phyloP scores from a whole-genome alignment of 2,888 invertebrate genomes.

The Anthophora plumipes region DNA sequence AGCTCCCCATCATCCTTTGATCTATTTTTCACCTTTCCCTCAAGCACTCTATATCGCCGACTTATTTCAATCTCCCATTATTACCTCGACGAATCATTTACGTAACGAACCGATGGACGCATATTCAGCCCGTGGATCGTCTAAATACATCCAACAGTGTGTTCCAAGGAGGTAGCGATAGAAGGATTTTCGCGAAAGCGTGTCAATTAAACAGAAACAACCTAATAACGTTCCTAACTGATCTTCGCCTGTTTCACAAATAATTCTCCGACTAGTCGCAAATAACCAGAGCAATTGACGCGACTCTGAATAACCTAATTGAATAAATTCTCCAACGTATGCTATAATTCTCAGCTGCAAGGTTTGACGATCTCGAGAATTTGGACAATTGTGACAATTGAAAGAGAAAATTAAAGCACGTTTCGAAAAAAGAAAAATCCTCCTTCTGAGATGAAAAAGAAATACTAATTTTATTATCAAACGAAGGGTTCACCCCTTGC shows the following conservation, averaged over 20 bases:
- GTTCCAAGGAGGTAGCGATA: background rate
- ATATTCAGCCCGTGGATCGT: background rate
- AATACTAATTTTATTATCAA: too few species aligned
- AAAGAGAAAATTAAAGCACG: too few species aligned
- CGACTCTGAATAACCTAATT: too few species aligned
- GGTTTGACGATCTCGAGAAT: background rate
- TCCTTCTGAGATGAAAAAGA: too few species aligned
- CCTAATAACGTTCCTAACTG: slow-evolving; percentile 26
- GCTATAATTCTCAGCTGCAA: too few species aligned
- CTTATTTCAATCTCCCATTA: background rate
- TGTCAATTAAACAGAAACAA: too few species aligned
- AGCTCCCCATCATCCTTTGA: slow-evolving; percentile 3
- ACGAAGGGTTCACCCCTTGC: too few species aligned
- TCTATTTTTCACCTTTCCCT: background rate
- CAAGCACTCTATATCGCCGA: background rate
- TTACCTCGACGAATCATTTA: background rate
- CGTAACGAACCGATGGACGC: background rate
- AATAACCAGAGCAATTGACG: too few species aligned
- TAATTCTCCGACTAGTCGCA: slow-evolving; percentile 33
- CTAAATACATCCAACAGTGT: background rate
- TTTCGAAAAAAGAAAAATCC: too few species aligned
- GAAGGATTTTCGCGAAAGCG: slow-evolving; percentile 27
- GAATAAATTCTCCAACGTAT: too few species aligned
- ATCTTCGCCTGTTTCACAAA: slow-evolving; percentile 37
- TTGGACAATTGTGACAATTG: too few species aligned